Evolutionary conservation across 2,888 invertebrate genomes (phyloP), one percentile per base, ranked within the genome.

Genomic region (Leucoptera coffeella): DNA sequence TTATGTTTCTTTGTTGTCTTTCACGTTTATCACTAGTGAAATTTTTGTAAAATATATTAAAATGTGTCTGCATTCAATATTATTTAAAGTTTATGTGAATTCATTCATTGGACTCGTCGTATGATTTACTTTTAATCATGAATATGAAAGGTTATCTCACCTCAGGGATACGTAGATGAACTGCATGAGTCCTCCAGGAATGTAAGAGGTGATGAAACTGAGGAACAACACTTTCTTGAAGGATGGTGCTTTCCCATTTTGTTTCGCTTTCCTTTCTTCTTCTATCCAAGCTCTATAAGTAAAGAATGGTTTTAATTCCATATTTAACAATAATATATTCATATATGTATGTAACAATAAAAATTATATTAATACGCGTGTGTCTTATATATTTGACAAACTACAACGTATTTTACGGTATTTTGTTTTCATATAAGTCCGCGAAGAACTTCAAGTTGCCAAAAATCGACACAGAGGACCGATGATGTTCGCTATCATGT

Each of bases 101-200:
- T n/a, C n/a, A n/a, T n/a, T n/a, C n/a, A n/a, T 17, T 17, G 17
- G 6, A 17, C 6, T 17, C 6, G 9, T 7, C 6, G 6, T 17
- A 17, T 17, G 9, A 17, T 7, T 17, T 17, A 17, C 9, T 7
- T 7, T 9, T 17, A 17, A 17, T 17, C 6, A 17, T 17, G 17
- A 17, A 17, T 6, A 17, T 17, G 9, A 9, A 9, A 9, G 9
- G 17, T 17, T 9, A 7, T 17, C 42, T 32, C 43, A 65, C 67
- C 61, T 46, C 22, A 60, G 31, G 12, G 32, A 25, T 25, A 53
- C 47, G 26, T 36, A 44, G 1, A 39, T 4, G 3, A 64, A 45
- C 35, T 62, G 62, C 45, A 60, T 44, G 1, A 62, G 19, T 3
- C 67, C 67, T 14, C 59, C 62, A 3, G 57, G 55, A 12, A 64